Evolutionary conservation across 2,797 vertebrate species (phyloP), one percentile per base, ranked within the genome.

Genomic region (Australoheros facetus): DNA sequence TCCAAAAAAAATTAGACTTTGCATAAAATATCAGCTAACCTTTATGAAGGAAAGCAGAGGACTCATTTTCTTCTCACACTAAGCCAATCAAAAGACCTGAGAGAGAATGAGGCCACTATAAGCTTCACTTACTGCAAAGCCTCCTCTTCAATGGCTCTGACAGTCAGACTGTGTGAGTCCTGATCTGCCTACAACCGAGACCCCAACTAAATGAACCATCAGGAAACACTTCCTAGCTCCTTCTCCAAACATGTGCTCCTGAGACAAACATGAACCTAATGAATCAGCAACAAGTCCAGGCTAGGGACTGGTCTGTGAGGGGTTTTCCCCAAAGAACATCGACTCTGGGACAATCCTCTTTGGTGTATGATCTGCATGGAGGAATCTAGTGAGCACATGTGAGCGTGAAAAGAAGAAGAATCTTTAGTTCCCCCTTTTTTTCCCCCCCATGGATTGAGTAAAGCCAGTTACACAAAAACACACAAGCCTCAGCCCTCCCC

Each of bases 401-500:
- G 59, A 75, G 39, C 60, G 7, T 53, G 59, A 75, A 51, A 66
- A 80, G 71, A 82, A 79, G 83, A 77, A 80, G 70, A 77, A 75
- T 45, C 80, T 81, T 82, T n/a, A 77, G 30, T 58, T 76, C 14
- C 54, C 60, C 71, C 57, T 54, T 42, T 70, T 39, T 2, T 2
- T 3, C 1, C 26, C 13, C n/a, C 39, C 62, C 37, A 87, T 66
- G 77, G 73, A 85, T 79, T 87, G 72, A 84, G 76, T 73, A 86
- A 80, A 90, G 55, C 72, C 84, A 86, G 77, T 75, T 30, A 12
- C 73, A 83, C 76, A 42, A 71, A 76, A 77, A 75, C 79, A 32
- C 75, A 80, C 59, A 74, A 81, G 88, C 78, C 85, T 87, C 86
- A 86, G 90, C 83, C 91, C 95, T 96, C 97, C 97, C 96, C 96